Evolutionary conservation across 2,888 invertebrate species (phyloP), one percentile per base, ranked within the genome.

Genomic region (Sesia apiformis): DNA sequence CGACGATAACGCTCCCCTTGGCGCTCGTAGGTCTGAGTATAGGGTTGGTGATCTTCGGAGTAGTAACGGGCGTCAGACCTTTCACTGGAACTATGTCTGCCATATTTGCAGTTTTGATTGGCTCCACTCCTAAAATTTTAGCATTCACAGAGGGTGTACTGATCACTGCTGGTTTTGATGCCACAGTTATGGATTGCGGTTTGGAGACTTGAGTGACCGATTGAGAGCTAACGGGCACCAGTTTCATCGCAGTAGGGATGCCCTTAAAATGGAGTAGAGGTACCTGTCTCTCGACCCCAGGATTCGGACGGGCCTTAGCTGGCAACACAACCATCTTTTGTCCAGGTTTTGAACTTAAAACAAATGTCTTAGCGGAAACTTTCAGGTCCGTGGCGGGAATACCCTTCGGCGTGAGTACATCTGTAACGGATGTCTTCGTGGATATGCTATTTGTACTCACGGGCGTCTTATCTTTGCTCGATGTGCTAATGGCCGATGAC

Each of bases 1-100:
- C 90, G 38, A 92, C 90, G 62, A 92, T 91, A 39, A 92, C 85
- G 67, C 90, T 92, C 53, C 91, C 90, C 73, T 92, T 92, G 39
- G 87, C 74, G 60, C 78, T 84, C 51, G 81, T 75, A 38, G 87
- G 81, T 58, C 90, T 72, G 38, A 88, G 78, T 53, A 90, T 86
- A 1, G 90, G 87, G 63, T 84, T 87, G 4, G 78, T 73, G 39
- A 84, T 77, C 76, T 84, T 86, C 7, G 86, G 72, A n/a, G 83
- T 75, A 1, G 79, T 65, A 38, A 80, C 69, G 3, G 88, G 84
- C 4, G 85, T 65, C 57, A 84, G 66, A 0, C 86, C 87, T 61
- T 88, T 88, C 0, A 79, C 88, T 3, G 89, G 89, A 7, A 87
- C 81, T 55, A 87, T 89, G 56, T 88, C 89, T 3, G 88, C 87